Evolutionary conservation across 2,888 invertebrate genomes (phyloP), one percentile per base, ranked within the genome.

Genomic region (Tuta absoluta): DNA sequence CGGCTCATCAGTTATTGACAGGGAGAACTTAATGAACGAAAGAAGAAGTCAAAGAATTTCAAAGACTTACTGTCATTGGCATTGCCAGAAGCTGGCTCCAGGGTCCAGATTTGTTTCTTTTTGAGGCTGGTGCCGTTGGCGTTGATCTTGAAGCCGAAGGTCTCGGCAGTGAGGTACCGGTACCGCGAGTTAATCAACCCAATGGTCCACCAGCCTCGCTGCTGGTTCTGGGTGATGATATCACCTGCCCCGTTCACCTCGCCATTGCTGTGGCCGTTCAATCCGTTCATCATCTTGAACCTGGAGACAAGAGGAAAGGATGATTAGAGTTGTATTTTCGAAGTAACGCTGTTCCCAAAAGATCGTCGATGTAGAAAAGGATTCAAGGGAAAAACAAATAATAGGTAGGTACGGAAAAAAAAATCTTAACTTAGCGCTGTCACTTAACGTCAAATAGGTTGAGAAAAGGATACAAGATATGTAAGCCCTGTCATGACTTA

Each of bases 71-170:
- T 95, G 85, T 95, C 95, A 75, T 94, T 94, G 66, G 94, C 93
- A 74, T 93, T 94, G 23, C 90, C 91, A 1, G 92, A 89, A 53
- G 95, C 95, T 3, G 95, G 95, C 80, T 98, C 98, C 78, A 99
- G 87, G 14, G 95, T 96, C 98, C 98, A 99, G 70, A 98, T 94
- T 89, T 98, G 98, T 86, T 99, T 99, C 94, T 98, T 98, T 93
- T 98, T 98, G 72, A 99, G 92, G 64, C 97, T 96, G 56, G 96
- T 94, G 38, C 98, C 98, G 79, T 98, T 98, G 67, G 98, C 98
- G 90, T 99, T 99, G 86, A 98, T 96, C 93, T 98, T 98, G 92
- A 96, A 98, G 74, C 99, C 98, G 91, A 99, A 99, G 60, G 98
- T 98, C 92, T 99, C 99, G 0, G 98, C 99, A 7, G 99, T 99